Evolutionary conservation across 2,888 invertebrate genomes (phyloP), one percentile per base, ranked within the genome.

Genomic region (Amorpha juglandis): DNA sequence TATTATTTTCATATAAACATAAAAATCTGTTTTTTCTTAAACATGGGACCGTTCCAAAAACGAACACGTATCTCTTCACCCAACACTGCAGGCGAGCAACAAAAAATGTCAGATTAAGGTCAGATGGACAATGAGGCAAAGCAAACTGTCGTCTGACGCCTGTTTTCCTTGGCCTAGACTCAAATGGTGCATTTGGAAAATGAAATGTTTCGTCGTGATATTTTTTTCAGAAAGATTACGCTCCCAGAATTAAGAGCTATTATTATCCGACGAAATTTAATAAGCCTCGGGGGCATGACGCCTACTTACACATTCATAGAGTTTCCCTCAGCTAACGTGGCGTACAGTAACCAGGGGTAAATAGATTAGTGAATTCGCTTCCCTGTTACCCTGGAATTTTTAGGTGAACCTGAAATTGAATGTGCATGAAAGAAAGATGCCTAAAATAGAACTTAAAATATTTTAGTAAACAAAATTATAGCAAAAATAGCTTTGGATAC

Each of bases 101-200:
- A 83, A 85, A 87, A 86, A 87, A 80, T 78, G 76, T 74, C 77
- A 71, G 81, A 88, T 88, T 87, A 88, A 87, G 87, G 87, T 86
- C 87, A 85, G 73, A 79, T 71, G 80, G 79, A 89, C 88, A 88
- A 88, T 87, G 82, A 81, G 74, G 71, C 83, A 73, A 74, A 79
- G 76, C 78, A 78, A 75, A 63, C 71, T 81, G 82, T 78, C 80
- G 74, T 77, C 78, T 78, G 80, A 77, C 78, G 83, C 76, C 82
- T 82, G 83, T 83, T 87, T 84, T 84, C 78, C 78, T 88, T 86
- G 81, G 83, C 81, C 78, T 79, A 76, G 77, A 80, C 78, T 83
- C 83, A 83, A 83, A 81, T 80, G 77, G 74, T 86, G 81, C 84
- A 86, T 85, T 86, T 81, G 74, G 78, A 78, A 82, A 83, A 84